Percentiles rank a stretch among this genome's conserved stretches.
Evolutionary conservation across 1,140 invertebrate genomes (phyloP).

Genomic region (Trypoxylus dichotomus): DNA sequence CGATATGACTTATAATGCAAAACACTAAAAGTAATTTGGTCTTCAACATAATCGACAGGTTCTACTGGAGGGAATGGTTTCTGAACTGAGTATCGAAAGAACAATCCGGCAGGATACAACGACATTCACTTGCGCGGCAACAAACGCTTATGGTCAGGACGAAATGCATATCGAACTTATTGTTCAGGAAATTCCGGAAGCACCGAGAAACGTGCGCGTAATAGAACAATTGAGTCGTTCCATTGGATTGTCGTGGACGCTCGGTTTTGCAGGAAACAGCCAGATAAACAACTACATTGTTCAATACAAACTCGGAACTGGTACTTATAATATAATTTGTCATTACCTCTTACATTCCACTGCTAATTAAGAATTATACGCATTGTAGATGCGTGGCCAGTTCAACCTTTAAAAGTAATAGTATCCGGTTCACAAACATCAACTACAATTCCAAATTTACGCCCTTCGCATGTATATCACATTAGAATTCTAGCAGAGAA

Average conservation of each 20-base stretch:
- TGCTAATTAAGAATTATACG: background rate
- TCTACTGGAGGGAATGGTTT: slow-evolving; percentile 80
- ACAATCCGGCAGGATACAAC: slow-evolving; percentile 87
- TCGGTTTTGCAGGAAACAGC: slow-evolving; percentile 85
- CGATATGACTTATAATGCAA: too few relatives aligned
- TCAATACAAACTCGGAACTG: slow-evolving; percentile 81
- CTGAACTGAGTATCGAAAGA: slow-evolving; percentile 75
- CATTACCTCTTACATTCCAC: background rate
- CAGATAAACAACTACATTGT: slow-evolving; percentile 85
- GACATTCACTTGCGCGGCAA: slow-evolving; percentile 83
- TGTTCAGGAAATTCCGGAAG: slow-evolving; percentile 89
- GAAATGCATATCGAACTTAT: slow-evolving; percentile 88
- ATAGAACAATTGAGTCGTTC: slow-evolving; percentile 77
- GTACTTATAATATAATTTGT: slow-evolving; percentile 55
- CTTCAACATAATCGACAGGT: too few relatives aligned
- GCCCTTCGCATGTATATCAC: slow-evolving; percentile 88
- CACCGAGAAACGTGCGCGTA: slow-evolving; percentile 82
- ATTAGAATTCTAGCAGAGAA: slow-evolving; percentile 88
- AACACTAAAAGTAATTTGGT: too few relatives aligned
- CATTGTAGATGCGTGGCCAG: slow-evolving; percentile 69
- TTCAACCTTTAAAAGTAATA: slow-evolving; percentile 75
- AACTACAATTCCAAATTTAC: slow-evolving; percentile 76
- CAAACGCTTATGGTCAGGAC: slow-evolving; percentile 87
- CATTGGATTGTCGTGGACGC: slow-evolving; percentile 81
- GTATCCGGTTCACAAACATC: slow-evolving; percentile 77